Conservation (phyloP, 2,888 invertebrate genomes). For the Chymomyza fuscimana region DNA sequence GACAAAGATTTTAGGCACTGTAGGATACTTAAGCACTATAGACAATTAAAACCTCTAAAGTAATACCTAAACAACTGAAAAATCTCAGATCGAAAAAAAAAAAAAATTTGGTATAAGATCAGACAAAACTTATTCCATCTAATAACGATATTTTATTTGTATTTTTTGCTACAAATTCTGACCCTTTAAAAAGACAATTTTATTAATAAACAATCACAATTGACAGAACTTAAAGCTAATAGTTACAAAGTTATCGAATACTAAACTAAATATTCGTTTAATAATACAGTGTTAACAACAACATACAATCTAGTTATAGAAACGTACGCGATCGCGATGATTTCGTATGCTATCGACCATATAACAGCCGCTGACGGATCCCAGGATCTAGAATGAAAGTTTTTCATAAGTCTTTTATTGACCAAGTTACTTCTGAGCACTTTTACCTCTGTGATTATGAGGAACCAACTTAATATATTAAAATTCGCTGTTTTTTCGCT, state of each 20-base stretch:
- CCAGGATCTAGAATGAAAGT: constrained; percentile 59
- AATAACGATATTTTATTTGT: no score
- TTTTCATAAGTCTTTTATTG: not conserved
- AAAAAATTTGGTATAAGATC: no score
- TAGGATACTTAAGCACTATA: no score
- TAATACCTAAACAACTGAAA: no score
- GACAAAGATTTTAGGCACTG: no score
- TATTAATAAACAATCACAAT: constrained; percentile 11
- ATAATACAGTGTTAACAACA: constrained; percentile 28
- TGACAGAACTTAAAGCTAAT: constrained; percentile 12
- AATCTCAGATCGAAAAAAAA: no score
- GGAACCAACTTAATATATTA: constrained; percentile 69
- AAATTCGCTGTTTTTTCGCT: constrained; percentile 63
- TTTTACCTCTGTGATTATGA: constrained; percentile 68
- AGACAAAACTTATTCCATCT: no score
- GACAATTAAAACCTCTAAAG: no score
- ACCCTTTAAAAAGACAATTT: constrained; percentile 8
- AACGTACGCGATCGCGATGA: constrained; percentile 71
- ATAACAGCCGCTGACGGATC: constrained; percentile 69
- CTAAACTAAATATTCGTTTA: constrained; percentile 38
- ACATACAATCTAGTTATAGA: constrained; percentile 62
- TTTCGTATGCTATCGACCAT: constrained; percentile 75
- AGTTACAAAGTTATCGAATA: constrained; percentile 11
- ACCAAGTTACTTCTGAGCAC: not conserved
- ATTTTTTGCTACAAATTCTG: not conserved